Evolutionary conservation across 2,888 invertebrate species (phyloP), one percentile per base, ranked within the genome.

Genomic region (Leptinotarsa juncta): DNA sequence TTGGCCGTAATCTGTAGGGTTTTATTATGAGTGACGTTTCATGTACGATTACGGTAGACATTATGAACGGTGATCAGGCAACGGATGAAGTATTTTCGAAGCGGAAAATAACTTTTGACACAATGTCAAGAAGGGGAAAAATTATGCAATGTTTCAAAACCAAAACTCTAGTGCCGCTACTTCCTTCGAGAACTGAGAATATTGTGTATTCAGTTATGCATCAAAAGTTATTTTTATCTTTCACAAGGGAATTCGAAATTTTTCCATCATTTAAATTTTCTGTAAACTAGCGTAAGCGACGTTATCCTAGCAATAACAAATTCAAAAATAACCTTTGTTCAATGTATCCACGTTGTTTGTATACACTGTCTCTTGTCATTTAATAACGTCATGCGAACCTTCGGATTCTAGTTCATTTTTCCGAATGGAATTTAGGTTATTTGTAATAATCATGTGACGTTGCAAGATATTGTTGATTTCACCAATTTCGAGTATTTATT

Each of bases 131-230:
- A 32, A 32, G 10, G 10, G 10, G 1, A 32, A 32, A 32, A 7
- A 32, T 32, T 7, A 32, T 32, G 10, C 3, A 42, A 42, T 42
- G 42, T 42, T 42, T 42, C 10, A 10, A 42, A 42, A 42, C 42
- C 10, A 42, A 42, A 42, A 42, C 10, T 42, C 10, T 10, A 42
- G 42, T 42, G 42, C 42, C 42, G 42, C 42, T 42, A 0, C 42
- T 10, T 42, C 10, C 42, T 42, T 42, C 42, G 42, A 10, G 10
- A 42, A 42, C 3, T 42, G 42, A 10, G 16, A 51, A 51, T n/a
- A 51, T 57, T 55, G 57, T 70, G 62, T 23, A 57, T 16, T 57
- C 57, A 20, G 20, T 16, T 48, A 48, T 48, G n/a, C 32, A 18
- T 18, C 3, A 23, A 23, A 23, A 12, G 57, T 57, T 57, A 57